Evolutionary conservation across 1,140 invertebrate species (phyloP).

Genomic region (Probaryconus sp.): DNA sequence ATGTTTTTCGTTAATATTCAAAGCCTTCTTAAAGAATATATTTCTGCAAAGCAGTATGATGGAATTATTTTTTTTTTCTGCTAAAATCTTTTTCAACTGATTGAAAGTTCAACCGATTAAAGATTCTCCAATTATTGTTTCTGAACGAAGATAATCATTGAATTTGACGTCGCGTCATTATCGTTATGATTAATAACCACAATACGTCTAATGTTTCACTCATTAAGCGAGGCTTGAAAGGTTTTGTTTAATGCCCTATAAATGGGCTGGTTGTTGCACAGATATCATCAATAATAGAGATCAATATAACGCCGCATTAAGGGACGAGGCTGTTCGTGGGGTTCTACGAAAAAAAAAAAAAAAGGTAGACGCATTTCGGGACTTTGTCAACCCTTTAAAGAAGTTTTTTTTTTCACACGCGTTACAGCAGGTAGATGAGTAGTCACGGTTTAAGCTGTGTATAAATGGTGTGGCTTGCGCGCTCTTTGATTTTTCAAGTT

Average conservation of each 20-base stretch:
- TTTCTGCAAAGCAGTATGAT: too few species aligned
- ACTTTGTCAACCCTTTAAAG: slow-evolving; percentile 25
- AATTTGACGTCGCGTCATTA: slow-evolving; percentile 4
- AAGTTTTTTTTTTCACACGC: slow-evolving; percentile 52
- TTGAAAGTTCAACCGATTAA: too few species aligned
- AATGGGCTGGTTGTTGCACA: slow-evolving; percentile 45
- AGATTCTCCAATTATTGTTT: too few species aligned
- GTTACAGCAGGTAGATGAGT: slow-evolving; percentile 50
- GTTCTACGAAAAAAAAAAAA: slow-evolving; percentile 40
- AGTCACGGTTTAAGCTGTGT: slow-evolving; percentile 54
- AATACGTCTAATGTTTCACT: slow-evolving; percentile 30
- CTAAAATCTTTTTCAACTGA: too few species aligned
- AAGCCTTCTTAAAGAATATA: too few species aligned
- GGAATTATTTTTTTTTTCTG: too few species aligned
- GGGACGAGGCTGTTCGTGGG: slow-evolving; percentile 41
- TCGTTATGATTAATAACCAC: slow-evolving; percentile 39
- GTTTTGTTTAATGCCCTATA: slow-evolving; percentile 54
- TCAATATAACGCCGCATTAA: slow-evolving; percentile 62
- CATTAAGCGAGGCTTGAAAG: slow-evolving; percentile 29
- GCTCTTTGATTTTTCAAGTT: slow-evolving; percentile 10
- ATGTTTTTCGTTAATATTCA: too few species aligned
- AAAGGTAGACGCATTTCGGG: slow-evolving; percentile 42
- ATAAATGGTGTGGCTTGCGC: slow-evolving; percentile 44
- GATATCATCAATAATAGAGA: slow-evolving; percentile 62
- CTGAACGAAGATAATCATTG: neutral